These are phyloP conservation scores for Eciton burchellii DNA, from an alignment of 1,140 invertebrate species.

Conservation along the genomic window DNA sequence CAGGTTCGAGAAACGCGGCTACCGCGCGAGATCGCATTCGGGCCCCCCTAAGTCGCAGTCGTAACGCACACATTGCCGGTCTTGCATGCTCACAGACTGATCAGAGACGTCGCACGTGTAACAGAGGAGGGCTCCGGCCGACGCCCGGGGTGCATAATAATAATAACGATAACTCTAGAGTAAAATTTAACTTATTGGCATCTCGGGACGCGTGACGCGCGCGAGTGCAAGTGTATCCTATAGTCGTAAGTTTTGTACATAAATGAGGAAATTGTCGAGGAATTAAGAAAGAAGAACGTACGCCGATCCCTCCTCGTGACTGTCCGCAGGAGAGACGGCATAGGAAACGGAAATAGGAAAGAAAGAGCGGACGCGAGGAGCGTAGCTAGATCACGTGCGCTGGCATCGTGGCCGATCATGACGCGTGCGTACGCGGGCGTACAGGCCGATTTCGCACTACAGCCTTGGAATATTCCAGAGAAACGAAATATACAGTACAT, in stretches of 20 bases:
- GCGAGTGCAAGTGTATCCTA: conserved; percentile 79
- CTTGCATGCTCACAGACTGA: conserved; percentile 59
- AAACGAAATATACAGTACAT: conserved; percentile 70
- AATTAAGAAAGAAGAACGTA: conserved; percentile 50
- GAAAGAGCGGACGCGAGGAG: conserved; percentile 44
- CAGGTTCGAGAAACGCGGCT: not conserved
- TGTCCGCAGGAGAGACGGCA: conserved; percentile 5
- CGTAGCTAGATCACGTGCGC: conserved; percentile 39
- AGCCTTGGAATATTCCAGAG: conserved; percentile 63
- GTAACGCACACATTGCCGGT: conserved; percentile 59
- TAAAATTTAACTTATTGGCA: conserved; percentile 82
- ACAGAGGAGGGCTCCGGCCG: conserved; percentile 28
- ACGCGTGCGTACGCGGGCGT: conserved; percentile 10
- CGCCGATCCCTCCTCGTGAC: conserved; percentile 55
- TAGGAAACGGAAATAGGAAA: not conserved
- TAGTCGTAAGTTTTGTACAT: conserved; percentile 82
- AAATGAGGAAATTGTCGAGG: conserved; percentile 72
- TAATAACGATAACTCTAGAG: conserved; percentile 75
- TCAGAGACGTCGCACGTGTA: conserved; percentile 63
- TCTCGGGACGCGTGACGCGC: conserved; percentile 76
- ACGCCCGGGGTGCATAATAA: conserved; percentile 60
- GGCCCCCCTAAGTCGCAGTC: conserved; percentile 38
- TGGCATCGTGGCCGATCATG: not conserved
- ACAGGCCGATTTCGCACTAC: conserved; percentile 51
- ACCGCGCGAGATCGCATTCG: not conserved